Base-by-base conservation (phyloP, 1,140 invertebrate species). In the Cyclargus thomasi region DNA sequence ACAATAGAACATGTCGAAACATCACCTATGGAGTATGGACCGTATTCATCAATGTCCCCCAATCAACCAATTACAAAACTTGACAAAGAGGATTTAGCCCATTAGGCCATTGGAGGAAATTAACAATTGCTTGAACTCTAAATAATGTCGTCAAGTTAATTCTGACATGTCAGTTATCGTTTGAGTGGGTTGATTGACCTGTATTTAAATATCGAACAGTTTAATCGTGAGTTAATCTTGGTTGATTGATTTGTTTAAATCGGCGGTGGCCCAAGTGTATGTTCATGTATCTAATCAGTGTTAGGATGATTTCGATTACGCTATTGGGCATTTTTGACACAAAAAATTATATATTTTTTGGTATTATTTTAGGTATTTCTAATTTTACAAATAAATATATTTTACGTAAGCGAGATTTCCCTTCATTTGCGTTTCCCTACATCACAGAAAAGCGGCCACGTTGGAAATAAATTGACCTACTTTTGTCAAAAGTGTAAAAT, bases 21-120 rank as follows among this genome's bases (percentile, higher is more conserved):
- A 21, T 59, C 55, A 59, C 55, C 55, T 59, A 59, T 59, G 55
- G 18, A 59, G 20, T 59, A 59, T 59, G 55, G 18, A 59, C 55
- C 55, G 21, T 11, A 59, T 59, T 18, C 55, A 11, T 59, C 55
- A 59, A 59, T 18, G 10, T 20, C 55, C 53, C 55, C 55, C 85
- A 85, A 86, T 87, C 82, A 85, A 81, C 83, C 82, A 87, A 87
- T 87, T 83, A 85, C 80, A 79, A 79, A 76, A 77, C 70, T 78
- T 74, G 65, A 81, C 75, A 68, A 75, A 79, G 81, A 83, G 83
- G 83, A 85, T 85, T 85, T 80, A 74, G 76, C 71, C 82, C 78
- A 85, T 85, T 85, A 85, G 80, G 71, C 77, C 78, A 84, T 84
- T 80, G 81, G 71, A 82, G 82, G 82, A 85, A 83, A 85, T 85